A percentile compares a stretch with the other conserved stretches of the same genome.
These are phyloP conservation scores for Sitobion miscanthi DNA, from an alignment of 1,140 invertebrate species.

Conservation along the genomic window DNA sequence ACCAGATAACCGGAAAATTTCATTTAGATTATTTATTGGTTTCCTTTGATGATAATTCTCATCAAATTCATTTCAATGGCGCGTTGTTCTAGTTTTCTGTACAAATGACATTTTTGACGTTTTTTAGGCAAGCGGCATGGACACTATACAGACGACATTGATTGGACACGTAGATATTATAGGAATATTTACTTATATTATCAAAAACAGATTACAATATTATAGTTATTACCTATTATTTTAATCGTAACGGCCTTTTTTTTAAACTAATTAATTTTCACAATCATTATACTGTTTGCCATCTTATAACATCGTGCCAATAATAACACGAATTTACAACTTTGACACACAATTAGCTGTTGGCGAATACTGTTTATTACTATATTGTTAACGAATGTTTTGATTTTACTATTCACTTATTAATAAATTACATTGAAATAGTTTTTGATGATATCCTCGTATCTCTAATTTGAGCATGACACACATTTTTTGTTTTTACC, in stretches of 20 bases:
- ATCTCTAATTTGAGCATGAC: background rate
- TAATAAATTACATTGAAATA: background rate
- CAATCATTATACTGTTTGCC: background rate
- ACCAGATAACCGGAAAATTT: background rate
- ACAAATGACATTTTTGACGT: background rate
- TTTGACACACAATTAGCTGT: background rate
- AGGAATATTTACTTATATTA: background rate
- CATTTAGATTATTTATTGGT: background rate
- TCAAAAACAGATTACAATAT: background rate
- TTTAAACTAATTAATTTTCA: background rate
- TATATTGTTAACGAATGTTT: background rate
- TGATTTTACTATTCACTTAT: background rate
- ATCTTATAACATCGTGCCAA: too few species aligned
- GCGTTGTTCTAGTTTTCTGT: background rate
- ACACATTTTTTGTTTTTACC: background rate
- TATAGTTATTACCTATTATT: background rate
- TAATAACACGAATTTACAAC: background rate
- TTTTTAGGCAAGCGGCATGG: background rate
- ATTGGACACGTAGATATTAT: background rate
- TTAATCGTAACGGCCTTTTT: background rate
- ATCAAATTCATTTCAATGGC: background rate
- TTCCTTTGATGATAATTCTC: background rate
- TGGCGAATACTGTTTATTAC: background rate
- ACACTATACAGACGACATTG: background rate
- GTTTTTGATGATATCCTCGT: background rate